These are phyloP conservation scores for Ecliptopera silaceata DNA, from an alignment of 2,888 invertebrate genomes.

Conservation along the genomic window DNA sequence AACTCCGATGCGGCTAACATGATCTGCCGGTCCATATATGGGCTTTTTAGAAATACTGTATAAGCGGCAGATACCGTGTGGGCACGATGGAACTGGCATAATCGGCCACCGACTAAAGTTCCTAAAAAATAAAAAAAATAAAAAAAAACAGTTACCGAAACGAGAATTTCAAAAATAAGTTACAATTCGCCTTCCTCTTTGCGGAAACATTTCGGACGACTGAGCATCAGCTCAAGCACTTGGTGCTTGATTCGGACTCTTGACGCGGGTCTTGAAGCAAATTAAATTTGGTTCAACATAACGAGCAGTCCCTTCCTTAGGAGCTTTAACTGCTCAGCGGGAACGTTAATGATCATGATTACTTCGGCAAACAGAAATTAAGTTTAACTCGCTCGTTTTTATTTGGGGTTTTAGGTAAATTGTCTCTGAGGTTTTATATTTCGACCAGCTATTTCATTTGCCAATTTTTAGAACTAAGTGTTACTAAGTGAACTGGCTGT, in stretches of 20 bases:
- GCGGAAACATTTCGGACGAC: slow-evolving; percentile 23
- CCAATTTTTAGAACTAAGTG: too few relatives aligned
- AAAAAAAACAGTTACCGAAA: too few relatives aligned
- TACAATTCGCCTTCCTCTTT: background rate
- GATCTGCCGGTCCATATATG: too few relatives aligned
- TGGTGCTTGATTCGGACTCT: slow-evolving; percentile 21
- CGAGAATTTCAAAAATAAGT: too few relatives aligned
- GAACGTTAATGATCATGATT: slow-evolving; percentile 18
- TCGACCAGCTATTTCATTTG: too few relatives aligned
- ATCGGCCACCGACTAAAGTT: too few relatives aligned
- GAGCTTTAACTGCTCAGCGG: background rate
- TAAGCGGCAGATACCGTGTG: too few relatives aligned
- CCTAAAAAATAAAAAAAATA: too few relatives aligned
- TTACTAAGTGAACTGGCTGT: too few relatives aligned
- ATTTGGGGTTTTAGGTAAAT: background rate
- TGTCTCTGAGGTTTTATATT: background rate
- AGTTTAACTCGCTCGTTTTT: slow-evolving; percentile 4
- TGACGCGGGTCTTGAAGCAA: slow-evolving; percentile 20
- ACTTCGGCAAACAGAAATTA: slow-evolving; percentile 19
- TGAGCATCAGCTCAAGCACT: slow-evolving; percentile 19
- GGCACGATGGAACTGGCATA: too few relatives aligned
- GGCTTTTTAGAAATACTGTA: too few relatives aligned
- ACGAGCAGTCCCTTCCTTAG: slow-evolving; percentile 14
- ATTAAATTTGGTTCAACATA: slow-evolving; percentile 30
- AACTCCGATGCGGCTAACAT: too few relatives aligned